Conservation (phyloP, 2,113 vertebrate genomes). For the Phalacrocorax brasilianus region DNA sequence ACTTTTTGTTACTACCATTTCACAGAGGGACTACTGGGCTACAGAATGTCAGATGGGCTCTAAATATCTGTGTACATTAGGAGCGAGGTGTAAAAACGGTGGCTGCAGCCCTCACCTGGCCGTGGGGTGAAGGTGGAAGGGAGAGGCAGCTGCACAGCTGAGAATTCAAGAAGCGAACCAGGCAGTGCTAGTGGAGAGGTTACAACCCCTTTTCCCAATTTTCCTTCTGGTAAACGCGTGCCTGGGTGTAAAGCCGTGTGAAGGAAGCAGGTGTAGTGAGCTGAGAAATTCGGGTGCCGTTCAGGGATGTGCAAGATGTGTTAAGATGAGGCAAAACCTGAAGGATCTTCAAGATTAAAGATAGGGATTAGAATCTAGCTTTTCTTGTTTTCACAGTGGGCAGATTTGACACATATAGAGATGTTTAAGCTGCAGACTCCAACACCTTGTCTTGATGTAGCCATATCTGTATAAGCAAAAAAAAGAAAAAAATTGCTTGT, state of each 20-base stretch:
- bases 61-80: not conserved
- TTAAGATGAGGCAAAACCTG: not conserved
- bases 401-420: not conserved
- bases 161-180: not conserved
- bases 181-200: not conserved
- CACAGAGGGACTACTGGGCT: not conserved
- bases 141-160: not conserved
- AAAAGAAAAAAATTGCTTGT: not conserved
- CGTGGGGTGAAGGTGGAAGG: not conserved
- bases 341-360: not conserved
- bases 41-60: not conserved
- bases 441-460: not conserved
- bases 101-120: not conserved
- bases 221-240: not conserved
- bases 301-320: not conserved
- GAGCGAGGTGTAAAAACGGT: not conserved
- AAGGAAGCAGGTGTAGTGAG: not conserved
- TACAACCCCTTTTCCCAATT: not conserved
- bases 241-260: not conserved
- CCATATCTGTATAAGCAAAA: not conserved
- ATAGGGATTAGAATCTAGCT: not conserved
- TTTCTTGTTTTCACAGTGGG: not conserved
- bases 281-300: not conserved
- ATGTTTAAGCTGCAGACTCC: not conserved
- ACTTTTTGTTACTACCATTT: not conserved